Evolutionary conservation across 1,140 invertebrate genomes (phyloP).

Genomic region (Scaptomyza hsui): DNA sequence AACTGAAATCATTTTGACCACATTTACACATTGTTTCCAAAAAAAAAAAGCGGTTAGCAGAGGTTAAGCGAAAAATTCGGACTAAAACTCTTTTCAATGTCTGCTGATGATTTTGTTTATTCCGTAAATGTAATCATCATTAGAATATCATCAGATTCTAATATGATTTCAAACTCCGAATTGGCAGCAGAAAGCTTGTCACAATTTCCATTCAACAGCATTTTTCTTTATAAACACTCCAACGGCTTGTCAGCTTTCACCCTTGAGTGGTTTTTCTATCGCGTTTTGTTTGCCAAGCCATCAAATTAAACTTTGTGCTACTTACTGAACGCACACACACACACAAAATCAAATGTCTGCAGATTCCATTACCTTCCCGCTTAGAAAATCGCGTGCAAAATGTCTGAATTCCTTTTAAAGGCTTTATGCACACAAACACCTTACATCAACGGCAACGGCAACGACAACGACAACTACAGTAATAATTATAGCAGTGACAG

Average conservation of each 20-base stretch:
- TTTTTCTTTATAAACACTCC: too few species aligned
- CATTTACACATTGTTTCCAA: not conserved
- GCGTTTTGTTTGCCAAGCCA: conserved; percentile 41
- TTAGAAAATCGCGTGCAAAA: conserved; percentile 41
- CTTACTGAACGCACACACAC: conserved; percentile 32
- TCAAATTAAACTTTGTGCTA: conserved; percentile 43
- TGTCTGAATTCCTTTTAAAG: conserved; percentile 37
- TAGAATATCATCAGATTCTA: too few species aligned
- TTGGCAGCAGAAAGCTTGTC: too few species aligned
- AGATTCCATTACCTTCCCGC: not conserved
- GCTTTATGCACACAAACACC: conserved; percentile 69
- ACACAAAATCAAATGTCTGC: conserved; percentile 41
- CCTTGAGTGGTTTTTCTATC: conserved; percentile 8
- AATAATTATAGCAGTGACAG: conserved; percentile 55
- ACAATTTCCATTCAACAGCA: not conserved
- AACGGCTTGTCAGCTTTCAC: conserved; percentile 5
- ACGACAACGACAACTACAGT: conserved; percentile 12
- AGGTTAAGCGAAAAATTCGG: too few species aligned
- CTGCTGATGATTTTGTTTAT: too few species aligned
- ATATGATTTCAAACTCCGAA: not conserved
- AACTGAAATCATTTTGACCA: not conserved
- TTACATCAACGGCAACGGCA: conserved; percentile 37
- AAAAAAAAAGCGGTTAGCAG: too few species aligned
- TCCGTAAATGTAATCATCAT: too few species aligned
- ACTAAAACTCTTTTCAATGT: too few species aligned